Conservation (phyloP, 1,140 invertebrate species). For the Drosophila ficusphila region DNA sequence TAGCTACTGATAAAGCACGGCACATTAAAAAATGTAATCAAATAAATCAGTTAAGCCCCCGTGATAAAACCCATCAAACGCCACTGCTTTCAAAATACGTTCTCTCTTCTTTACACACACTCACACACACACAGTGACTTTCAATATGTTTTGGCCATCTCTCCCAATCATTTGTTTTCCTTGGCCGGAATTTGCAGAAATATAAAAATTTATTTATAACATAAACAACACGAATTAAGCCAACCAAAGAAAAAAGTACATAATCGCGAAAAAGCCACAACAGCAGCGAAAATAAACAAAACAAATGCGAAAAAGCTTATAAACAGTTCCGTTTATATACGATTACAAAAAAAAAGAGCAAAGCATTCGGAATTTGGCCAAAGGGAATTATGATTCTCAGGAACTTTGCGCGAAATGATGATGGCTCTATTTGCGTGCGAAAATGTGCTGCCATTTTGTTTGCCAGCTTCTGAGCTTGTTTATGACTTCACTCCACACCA, state of each 20-base stretch:
- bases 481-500: conserved; percentile 22
- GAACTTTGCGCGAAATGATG: conserved; percentile 37
- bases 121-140: background rate
- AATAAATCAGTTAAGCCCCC: too few relatives aligned
- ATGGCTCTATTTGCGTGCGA: conserved; percentile 9
- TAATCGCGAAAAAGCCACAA: conserved; percentile 32
- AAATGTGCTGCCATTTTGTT: conserved; percentile 21
- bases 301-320: conserved; percentile 39
- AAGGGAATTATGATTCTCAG: conserved; percentile 41
- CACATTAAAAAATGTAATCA: too few relatives aligned
- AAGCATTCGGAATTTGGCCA: conserved; percentile 19
- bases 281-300: conserved; percentile 40
- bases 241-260: conserved; percentile 26
- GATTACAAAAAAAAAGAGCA: conserved; percentile 7
- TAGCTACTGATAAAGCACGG: too few relatives aligned
- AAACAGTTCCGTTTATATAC: conserved; percentile 42
- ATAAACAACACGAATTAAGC: conserved; percentile 71
- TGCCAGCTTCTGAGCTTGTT: conserved; percentile 27
- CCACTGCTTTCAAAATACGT: conserved; percentile 11
- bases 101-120: background rate
- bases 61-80: background rate
- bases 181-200: conserved; percentile 54
- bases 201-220: conserved; percentile 72
- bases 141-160: conserved; percentile 15
- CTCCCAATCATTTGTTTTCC: conserved; percentile 21